A percentile compares a stretch with the other conserved stretches of the same genome.
These are phyloP conservation scores for Mastomys natalensis DNA, from an alignment of 2,113 vertebrate species.

Conservation along the genomic window DNA sequence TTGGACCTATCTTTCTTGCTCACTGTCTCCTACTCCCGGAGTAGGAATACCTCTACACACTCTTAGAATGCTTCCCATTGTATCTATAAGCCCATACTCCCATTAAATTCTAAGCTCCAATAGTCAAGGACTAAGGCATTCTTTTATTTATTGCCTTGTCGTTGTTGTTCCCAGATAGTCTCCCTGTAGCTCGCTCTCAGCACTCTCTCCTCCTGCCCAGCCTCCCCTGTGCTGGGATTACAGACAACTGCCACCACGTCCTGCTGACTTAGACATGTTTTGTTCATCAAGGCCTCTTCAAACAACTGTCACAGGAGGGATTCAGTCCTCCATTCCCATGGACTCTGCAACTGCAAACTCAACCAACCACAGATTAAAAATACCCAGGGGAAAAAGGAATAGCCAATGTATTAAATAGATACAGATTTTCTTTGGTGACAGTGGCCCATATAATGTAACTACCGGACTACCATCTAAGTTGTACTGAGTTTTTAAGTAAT, in stretches of 20 bases:
- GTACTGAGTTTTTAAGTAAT: neutral
- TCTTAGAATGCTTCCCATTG: neutral
- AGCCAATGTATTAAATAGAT: neutral
- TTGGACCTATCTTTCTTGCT: neutral
- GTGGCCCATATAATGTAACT: neutral
- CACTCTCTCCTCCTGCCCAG: neutral
- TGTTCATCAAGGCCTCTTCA: conserved; percentile 4
- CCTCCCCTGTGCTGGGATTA: neutral
- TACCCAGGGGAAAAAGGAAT: neutral
- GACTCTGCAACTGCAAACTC: neutral
- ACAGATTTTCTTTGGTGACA: neutral
- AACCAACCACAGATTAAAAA: neutral
- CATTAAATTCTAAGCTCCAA: neutral
- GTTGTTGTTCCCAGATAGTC: neutral
- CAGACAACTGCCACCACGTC: neutral
- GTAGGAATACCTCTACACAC: neutral
- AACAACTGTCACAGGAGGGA: neutral
- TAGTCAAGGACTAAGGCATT: neutral
- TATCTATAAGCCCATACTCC: neutral
- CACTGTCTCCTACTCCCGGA: neutral
- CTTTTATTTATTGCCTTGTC: neutral
- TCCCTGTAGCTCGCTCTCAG: neutral
- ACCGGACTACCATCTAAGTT: neutral
- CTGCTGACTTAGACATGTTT: neutral
- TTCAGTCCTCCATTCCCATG: neutral